These are phyloP conservation scores for Dermolepida albohirtum DNA, from an alignment of 2,888 invertebrate species.

Conservation along the genomic window DNA sequence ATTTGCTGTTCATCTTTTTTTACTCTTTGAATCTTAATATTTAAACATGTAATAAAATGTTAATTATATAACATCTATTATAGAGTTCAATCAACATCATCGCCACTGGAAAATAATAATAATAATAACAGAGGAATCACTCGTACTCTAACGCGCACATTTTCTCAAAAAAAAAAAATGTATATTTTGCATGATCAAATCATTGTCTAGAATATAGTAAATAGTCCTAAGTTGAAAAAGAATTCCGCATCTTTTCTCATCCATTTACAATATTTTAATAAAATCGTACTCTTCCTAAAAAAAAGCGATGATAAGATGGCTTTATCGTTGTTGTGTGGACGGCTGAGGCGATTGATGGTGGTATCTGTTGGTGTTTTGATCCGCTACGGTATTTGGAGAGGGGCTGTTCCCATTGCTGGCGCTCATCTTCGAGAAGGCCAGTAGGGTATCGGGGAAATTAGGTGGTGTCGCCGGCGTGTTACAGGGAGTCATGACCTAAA, in stretches of 20 bases:
- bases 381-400: constrained; percentile 66
- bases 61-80: too few relatives aligned
- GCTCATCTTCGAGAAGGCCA: constrained; percentile 90
- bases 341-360: constrained; percentile 41
- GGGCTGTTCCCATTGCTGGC: constrained; percentile 72
- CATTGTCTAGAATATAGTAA: too few relatives aligned
- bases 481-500: constrained; percentile 89
- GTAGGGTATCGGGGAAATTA: constrained; percentile 90
- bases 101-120: too few relatives aligned
- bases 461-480: constrained; percentile 96
- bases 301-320: background rate
- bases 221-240: background rate
- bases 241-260: background rate
- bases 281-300: constrained; percentile 27
- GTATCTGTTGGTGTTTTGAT: constrained; percentile 45
- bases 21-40: too few relatives aligned
- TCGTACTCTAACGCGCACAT: too few relatives aligned
- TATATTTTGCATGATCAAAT: too few relatives aligned
- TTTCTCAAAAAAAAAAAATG: too few relatives aligned
- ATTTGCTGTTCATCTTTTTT: too few relatives aligned
- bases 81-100: too few relatives aligned
- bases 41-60: too few relatives aligned
- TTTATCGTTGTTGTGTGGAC: constrained; percentile 43
- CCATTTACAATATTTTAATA: background rate
- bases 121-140: too few relatives aligned